Conservation (phyloP, 2,113 vertebrate species). For the Istiophorus platypterus region DNA sequence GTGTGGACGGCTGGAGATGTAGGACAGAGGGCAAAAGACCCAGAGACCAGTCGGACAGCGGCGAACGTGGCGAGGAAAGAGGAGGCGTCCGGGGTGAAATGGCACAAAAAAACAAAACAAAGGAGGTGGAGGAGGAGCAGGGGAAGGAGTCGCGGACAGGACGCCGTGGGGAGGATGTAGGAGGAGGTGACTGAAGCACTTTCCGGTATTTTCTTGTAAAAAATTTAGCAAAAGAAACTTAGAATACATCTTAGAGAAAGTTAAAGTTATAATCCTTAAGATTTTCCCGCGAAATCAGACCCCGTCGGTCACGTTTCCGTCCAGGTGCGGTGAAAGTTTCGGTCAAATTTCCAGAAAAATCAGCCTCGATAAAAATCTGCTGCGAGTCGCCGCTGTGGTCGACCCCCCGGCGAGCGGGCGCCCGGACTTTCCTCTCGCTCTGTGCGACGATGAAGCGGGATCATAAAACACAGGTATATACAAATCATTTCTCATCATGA, state of each 20-base stretch:
- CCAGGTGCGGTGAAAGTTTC: no score
- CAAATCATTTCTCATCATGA: no score
- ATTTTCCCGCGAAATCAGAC: not conserved
- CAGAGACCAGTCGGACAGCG: constrained; percentile 15
- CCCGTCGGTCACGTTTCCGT: not conserved
- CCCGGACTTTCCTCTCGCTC: no score
- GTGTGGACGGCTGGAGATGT: constrained; percentile 14
- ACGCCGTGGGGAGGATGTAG: not conserved
- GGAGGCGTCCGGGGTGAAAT: not conserved
- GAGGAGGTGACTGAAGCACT: constrained; percentile 1
- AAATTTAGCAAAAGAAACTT: not conserved
- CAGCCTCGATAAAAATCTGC: no score
- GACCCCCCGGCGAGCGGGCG: no score
- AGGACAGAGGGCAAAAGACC: not conserved
- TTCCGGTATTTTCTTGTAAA: constrained; percentile 25
- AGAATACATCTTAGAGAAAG: not conserved
- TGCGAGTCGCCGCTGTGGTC: no score
- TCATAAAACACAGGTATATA: no score
- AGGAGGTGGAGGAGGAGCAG: constrained; percentile 30
- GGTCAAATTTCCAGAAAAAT: not conserved
- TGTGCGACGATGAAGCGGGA: no score
- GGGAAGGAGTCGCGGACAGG: constrained; percentile 17
- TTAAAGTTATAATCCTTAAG: constrained; percentile 24
- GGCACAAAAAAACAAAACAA: not conserved
- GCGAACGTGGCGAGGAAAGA: not conserved